Conservation (phyloP, 2,888 invertebrate genomes). For the Yponomeuta sedellus region DNA sequence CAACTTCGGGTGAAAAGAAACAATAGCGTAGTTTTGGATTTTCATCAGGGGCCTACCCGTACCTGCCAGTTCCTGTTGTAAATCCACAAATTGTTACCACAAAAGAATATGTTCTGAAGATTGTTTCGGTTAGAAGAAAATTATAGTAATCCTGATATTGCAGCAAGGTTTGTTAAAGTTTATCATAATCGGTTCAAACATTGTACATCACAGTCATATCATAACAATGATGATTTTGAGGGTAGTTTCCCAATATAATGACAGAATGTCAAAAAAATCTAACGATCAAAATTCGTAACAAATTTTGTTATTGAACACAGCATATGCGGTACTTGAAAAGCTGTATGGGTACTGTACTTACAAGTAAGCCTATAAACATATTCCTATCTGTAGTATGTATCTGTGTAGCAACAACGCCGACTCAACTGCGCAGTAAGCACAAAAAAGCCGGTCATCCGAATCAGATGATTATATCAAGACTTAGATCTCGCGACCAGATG, state of each 20-base stretch:
- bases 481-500: neutral
- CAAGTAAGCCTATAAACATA: neutral
- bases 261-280: too few species aligned
- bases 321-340: constrained; percentile 6
- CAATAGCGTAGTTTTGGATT: neutral
- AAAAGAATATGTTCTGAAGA: neutral
- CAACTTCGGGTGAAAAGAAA: constrained; percentile 3
- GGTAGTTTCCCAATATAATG: too few species aligned
- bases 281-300: too few species aligned
- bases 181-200: neutral
- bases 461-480: constrained; percentile 23
- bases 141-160: neutral
- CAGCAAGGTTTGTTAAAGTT: neutral
- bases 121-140: neutral
- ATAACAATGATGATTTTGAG: too few species aligned
- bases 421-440: constrained; percentile 35
- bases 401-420: constrained; percentile 24
- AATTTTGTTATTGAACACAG: neutral
- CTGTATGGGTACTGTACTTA: constrained; percentile 3
- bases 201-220: too few species aligned
- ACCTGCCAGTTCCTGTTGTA: too few species aligned
- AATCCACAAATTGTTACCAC: too few species aligned
- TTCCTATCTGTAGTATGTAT: constrained; percentile 3
- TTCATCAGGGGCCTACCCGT: neutral
- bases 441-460: constrained; percentile 31